Evolutionary conservation across 2,113 vertebrate species (phyloP).

Genomic region (Salvelinus namaycush): DNA sequence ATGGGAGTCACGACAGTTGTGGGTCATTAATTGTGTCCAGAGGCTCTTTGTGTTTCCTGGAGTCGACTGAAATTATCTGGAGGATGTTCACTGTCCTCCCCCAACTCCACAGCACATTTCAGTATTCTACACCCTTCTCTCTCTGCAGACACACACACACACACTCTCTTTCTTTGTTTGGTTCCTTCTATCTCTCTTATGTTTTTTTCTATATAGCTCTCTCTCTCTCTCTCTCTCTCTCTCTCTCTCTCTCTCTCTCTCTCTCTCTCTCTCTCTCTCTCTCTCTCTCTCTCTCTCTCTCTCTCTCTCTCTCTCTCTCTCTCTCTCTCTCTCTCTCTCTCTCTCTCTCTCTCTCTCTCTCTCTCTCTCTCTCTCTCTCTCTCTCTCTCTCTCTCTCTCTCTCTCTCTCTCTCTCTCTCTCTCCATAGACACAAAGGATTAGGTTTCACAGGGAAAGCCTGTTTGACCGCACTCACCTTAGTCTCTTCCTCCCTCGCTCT

Average conservation of each 20-base stretch:
- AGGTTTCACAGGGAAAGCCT: not conserved
- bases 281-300: not conserved
- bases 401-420: not conserved
- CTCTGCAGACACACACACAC: too few species aligned
- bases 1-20: not conserved
- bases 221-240: not conserved
- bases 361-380: not conserved
- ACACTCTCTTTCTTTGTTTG: constrained; percentile 7
- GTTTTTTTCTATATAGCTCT: not conserved
- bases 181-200: constrained; percentile 15
- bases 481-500: not conserved
- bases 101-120: too few species aligned
- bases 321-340: not conserved
- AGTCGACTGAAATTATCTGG: not conserved
- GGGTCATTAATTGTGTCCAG: not conserved
- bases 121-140: too few species aligned
- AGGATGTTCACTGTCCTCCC: too few species aligned
- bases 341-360: not conserved
- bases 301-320: not conserved
- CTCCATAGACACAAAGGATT: not conserved
- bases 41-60: not conserved
- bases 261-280: not conserved
- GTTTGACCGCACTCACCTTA: not conserved
- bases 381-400: not conserved
- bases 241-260: not conserved